Conservation (phyloP, 37 sponge, comb jelly and placozoan genomes). For the Agelas oroides region DNA sequence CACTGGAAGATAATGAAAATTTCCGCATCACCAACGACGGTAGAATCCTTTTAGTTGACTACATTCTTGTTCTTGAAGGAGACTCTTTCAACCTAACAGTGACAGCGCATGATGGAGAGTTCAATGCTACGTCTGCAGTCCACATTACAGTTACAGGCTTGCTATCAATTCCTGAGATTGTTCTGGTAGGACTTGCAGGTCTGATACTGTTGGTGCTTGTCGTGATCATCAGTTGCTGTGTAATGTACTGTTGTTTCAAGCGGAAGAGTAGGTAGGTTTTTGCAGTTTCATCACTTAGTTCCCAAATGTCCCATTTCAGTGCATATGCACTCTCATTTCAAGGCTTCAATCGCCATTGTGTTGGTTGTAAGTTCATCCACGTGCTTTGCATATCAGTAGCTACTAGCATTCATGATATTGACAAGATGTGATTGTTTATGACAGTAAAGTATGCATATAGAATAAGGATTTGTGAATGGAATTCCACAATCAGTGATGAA, state of each 20-base stretch:
- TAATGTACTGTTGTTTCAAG: not conserved
- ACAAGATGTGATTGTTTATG: too few relatives aligned
- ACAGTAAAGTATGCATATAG: too few relatives aligned
- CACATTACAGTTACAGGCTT: slow-evolving; percentile 15
- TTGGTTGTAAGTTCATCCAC: too few relatives aligned
- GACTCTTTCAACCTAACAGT: slow-evolving; percentile 24
- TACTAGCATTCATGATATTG: too few relatives aligned
- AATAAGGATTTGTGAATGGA: too few relatives aligned
- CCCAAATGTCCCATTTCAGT: too few relatives aligned
- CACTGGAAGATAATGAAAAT: not conserved
- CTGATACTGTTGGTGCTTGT: slow-evolving; percentile 7
- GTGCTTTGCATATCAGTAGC: too few relatives aligned
- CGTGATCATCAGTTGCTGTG: not conserved
- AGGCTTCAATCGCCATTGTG: too few relatives aligned
- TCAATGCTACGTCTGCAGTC: slow-evolving; percentile 16
- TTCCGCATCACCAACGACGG: slow-evolving; percentile 32
- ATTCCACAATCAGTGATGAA: too few relatives aligned
- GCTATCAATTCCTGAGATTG: slow-evolving; percentile 32
- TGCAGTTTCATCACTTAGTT: too few relatives aligned
- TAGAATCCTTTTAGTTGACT: slow-evolving; percentile 4
- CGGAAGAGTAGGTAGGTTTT: too few relatives aligned
- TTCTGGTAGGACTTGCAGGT: slow-evolving; percentile 4
- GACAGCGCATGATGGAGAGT: slow-evolving; percentile 27
- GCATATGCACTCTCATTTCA: too few relatives aligned
- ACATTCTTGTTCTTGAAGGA: slow-evolving; percentile 38